A percentile compares a stretch with the other conserved stretches of the same genome.
These are phyloP conservation scores for Sebastes jordani DNA, from an alignment of 2,797 vertebrate genomes.

Conservation along the genomic window DNA sequence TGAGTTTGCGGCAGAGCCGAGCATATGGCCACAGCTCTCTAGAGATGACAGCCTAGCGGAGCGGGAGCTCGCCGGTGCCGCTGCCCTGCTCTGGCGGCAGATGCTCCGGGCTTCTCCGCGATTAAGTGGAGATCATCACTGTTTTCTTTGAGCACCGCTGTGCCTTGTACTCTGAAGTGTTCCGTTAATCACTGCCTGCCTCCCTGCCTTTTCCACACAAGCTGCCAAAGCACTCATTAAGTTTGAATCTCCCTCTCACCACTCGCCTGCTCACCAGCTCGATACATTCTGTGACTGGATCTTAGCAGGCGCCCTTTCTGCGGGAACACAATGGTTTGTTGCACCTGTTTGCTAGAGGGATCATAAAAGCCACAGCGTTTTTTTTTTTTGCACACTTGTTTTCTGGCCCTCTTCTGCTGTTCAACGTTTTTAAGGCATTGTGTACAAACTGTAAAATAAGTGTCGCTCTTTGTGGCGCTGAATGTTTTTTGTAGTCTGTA, in stretches of 20 bases:
- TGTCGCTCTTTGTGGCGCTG: conserved; percentile 32
- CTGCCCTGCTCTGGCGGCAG: conserved; percentile 96
- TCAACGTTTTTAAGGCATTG: conserved; percentile 34
- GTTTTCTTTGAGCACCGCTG: conserved; percentile 99
- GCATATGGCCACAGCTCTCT: conserved; percentile 99
- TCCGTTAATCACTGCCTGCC: conserved; percentile 99
- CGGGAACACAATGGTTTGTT: conserved; percentile 48
- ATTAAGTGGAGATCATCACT: conserved; percentile 99
- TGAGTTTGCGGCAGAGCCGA: conserved; percentile 97
- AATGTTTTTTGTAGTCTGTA: conserved; percentile 33
- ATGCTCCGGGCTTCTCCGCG: conserved; percentile 99
- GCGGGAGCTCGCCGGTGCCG: conserved; percentile 94
- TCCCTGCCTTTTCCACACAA: conserved; percentile 89
- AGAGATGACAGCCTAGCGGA: conserved; percentile 99
- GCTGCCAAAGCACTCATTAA: conserved; percentile 99
- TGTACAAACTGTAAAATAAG: conserved; percentile 41
- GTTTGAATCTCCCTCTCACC: conserved; percentile 88
- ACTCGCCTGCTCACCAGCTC: conserved; percentile 80
- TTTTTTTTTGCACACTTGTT: conserved; percentile 15
- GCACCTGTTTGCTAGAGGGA: conserved; percentile 53
- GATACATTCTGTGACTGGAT: conserved; percentile 52
- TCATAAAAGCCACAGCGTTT: conserved; percentile 33
- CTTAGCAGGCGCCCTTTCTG: conserved; percentile 66
- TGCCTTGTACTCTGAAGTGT: conserved; percentile 99
- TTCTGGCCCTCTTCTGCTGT: conserved; percentile 34